Percentiles rank a stretch among this genome's conserved stretches.
Conservation (phyloP, 1,140 invertebrate genomes). For the Leptestheria dahalacensis region DNA sequence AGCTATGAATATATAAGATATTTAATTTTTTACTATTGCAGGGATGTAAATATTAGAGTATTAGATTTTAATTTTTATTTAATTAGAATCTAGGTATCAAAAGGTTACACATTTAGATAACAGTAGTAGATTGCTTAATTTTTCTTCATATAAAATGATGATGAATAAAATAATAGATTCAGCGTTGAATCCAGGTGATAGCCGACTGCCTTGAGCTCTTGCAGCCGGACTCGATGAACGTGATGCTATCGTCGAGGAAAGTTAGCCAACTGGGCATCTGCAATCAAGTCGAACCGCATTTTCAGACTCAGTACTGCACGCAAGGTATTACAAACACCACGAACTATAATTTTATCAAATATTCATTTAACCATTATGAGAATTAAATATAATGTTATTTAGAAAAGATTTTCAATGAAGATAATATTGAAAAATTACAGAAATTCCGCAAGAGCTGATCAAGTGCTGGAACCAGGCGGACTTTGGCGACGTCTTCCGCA, state of each 20-base stretch:
- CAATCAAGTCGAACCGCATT: slow-evolving; percentile 25
- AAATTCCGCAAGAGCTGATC: slow-evolving; percentile 26
- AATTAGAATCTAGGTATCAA: no score
- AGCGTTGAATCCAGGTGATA: slow-evolving; percentile 22
- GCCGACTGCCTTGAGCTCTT: slow-evolving; percentile 22
- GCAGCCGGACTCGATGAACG: slow-evolving; percentile 24
- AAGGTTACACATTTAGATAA: no score
- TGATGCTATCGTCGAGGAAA: slow-evolving; percentile 24
- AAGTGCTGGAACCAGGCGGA: slow-evolving; percentile 27
- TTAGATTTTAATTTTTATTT: no score
- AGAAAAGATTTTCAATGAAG: neutral
- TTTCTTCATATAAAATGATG: neutral
- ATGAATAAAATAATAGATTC: neutral
- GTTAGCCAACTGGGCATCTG: slow-evolving; percentile 21
- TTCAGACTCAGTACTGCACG: slow-evolving; percentile 19
- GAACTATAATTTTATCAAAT: no score
- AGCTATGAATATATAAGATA: no score
- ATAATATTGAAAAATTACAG: slow-evolving; percentile 11
- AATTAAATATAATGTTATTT: neutral
- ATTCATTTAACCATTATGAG: slow-evolving; percentile 7
- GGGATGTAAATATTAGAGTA: no score
- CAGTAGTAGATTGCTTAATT: no score
- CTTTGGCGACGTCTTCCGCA: slow-evolving; percentile 24
- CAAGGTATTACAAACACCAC: slow-evolving; percentile 16
- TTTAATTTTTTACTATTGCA: no score